Conservation (phyloP, 92 coral and sea anemone genomes). For the Zoanthus sociatus region DNA sequence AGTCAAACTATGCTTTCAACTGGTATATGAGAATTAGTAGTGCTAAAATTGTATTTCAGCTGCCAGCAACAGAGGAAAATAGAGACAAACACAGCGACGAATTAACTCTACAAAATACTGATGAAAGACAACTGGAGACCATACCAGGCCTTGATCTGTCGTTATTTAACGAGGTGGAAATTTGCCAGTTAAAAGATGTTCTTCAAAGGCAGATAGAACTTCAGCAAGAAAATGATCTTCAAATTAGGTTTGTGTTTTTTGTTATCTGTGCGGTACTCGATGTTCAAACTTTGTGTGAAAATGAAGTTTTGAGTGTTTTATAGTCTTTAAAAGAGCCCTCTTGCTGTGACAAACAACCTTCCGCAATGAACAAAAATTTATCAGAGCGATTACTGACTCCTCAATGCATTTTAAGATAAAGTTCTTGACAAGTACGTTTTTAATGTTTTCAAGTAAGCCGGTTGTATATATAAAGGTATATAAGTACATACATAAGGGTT, state of each 20-base stretch:
- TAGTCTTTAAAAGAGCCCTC: background rate
- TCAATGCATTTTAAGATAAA: no score
- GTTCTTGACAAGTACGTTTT: no score
- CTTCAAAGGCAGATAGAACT: constrained; percentile 15
- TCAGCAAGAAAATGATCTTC: constrained; percentile 14
- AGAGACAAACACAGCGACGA: background rate
- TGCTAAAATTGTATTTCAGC: background rate
- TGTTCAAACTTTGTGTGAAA: background rate
- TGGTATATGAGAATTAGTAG: no score
- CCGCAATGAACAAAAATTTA: no score
- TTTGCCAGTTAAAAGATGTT: constrained; percentile 9
- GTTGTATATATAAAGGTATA: no score
- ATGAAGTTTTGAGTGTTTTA: background rate
- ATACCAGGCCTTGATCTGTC: background rate
- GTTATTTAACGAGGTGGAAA: background rate
- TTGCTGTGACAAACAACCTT: no score
- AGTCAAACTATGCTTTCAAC: no score
- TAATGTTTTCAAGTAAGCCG: no score
- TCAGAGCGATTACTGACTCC: no score
- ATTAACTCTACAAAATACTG: background rate
- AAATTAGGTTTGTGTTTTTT: constrained; percentile 2
- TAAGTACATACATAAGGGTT: no score
- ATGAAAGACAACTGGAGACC: background rate
- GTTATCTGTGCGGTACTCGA: background rate
- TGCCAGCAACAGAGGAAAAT: background rate